These are phyloP conservation scores for Bombus balteatus DNA, from an alignment of 1,140 invertebrate species.

Conservation along the genomic window DNA sequence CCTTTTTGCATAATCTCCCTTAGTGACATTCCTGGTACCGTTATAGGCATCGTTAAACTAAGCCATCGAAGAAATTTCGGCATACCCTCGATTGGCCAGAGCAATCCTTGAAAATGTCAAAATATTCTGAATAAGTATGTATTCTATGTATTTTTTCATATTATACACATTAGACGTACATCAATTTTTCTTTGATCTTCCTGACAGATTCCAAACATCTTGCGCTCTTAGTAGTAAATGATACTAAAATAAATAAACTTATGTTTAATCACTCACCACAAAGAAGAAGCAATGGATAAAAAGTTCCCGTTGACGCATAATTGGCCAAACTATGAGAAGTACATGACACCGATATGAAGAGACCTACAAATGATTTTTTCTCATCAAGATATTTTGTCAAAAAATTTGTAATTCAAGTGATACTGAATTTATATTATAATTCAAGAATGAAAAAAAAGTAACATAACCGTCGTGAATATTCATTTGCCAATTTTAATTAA, in stretches of 20 bases:
- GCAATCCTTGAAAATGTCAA: constrained; percentile 85
- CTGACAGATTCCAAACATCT: too few species aligned
- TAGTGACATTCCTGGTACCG: constrained; percentile 86
- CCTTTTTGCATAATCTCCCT: constrained; percentile 87
- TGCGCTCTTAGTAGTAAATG: too few species aligned
- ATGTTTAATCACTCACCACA: constrained; percentile 85
- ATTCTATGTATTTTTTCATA: too few species aligned
- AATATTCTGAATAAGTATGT: background rate
- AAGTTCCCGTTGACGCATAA: constrained; percentile 92
- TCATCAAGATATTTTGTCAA: background rate
- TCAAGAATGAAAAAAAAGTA: background rate
- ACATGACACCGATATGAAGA: constrained; percentile 91
- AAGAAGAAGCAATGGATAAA: constrained; percentile 93
- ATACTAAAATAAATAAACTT: background rate
- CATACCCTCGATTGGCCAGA: constrained; percentile 95
- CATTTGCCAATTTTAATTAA: background rate
- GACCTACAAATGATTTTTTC: constrained; percentile 80
- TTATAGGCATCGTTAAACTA: constrained; percentile 86
- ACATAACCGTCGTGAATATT: background rate
- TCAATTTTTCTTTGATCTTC: too few species aligned
- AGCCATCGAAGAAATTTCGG: constrained; percentile 83
- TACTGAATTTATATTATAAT: background rate
- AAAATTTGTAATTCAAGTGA: background rate
- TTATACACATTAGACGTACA: too few species aligned
- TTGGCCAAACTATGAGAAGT: constrained; percentile 91